Percentiles rank a stretch among this genome's conserved stretches.
Evolutionary conservation across 2,113 vertebrate genomes (phyloP).

Genomic region (Cricetomys ansorgei): DNA sequence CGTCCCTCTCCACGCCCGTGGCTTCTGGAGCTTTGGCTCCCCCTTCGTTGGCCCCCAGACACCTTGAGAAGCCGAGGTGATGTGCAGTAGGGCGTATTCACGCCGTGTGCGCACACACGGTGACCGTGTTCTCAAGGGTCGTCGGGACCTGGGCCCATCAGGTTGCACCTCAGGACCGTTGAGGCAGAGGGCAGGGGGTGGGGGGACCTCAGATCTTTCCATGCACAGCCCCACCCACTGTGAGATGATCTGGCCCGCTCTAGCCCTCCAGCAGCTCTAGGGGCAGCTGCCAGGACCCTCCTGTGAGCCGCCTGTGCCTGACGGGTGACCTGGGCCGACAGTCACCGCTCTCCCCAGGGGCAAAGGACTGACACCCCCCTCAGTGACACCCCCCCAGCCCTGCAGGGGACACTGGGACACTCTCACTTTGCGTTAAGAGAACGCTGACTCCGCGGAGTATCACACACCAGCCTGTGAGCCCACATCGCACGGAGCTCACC

Average conservation of each 20-base stretch:
- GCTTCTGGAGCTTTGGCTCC: not conserved
- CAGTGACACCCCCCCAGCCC: not conserved
- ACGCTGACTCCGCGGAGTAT: rapidly evolving
- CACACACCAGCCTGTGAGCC: not conserved
- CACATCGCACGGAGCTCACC: not conserved
- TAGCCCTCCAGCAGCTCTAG: not conserved
- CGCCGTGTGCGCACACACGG: not conserved
- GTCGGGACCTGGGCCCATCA: not conserved
- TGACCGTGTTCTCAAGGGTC: not conserved
- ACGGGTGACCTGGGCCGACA: rapidly evolving
- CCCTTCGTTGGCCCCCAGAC: not conserved
- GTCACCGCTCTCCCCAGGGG: rapidly evolving
- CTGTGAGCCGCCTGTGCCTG: not conserved
- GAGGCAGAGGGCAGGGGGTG: too few species aligned
- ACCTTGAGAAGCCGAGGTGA: not conserved
- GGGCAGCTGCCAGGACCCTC: not conserved
- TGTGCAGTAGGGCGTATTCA: not conserved
- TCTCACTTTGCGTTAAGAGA: not conserved
- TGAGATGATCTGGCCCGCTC: not conserved
- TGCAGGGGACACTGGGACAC: not conserved
- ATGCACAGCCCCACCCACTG: rapidly evolving
- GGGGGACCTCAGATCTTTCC: not conserved
- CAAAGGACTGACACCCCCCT: rapidly evolving
- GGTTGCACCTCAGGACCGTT: not conserved
- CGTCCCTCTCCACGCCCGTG: rapidly evolving